Conservation (phyloP, 2,888 invertebrate genomes). For the Serrognathus titanus region DNA sequence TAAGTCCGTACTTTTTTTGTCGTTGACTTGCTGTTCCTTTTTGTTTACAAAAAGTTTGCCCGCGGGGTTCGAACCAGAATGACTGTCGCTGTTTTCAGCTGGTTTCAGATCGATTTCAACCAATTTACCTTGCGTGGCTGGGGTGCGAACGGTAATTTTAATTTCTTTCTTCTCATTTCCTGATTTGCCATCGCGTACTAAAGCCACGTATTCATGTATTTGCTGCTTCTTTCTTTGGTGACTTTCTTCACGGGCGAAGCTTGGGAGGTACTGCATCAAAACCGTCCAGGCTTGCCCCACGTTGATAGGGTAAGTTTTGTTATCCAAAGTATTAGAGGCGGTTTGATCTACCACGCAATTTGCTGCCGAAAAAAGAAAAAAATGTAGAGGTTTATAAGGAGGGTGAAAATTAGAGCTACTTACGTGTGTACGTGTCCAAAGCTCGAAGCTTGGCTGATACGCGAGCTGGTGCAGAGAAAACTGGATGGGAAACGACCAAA, state of each 20-base stretch:
- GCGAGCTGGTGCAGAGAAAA: conserved; percentile 44
- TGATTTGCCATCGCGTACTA: conserved; percentile 44
- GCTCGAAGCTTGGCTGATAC: conserved; percentile 30
- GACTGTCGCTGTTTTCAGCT: conserved; percentile 7
- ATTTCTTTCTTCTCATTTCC: conserved; percentile 48
- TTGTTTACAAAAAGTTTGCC: conserved; percentile 38
- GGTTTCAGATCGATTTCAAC: conserved; percentile 45
- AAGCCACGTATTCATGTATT: conserved; percentile 41
- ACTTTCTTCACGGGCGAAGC: conserved; percentile 35
- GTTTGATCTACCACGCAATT: conserved; percentile 61
- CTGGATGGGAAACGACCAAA: conserved; percentile 52
- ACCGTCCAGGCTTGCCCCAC: conserved; percentile 60
- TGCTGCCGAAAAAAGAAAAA: conserved; percentile 44
- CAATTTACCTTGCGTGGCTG: conserved; percentile 38
- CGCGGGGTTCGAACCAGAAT: conserved; percentile 21
- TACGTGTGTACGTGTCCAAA: conserved; percentile 49
- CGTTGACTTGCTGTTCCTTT: conserved; percentile 35
- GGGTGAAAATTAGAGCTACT: neutral
- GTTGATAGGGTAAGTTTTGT: conserved; percentile 53
- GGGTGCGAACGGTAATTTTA: conserved; percentile 44
- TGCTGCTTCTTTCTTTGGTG: conserved; percentile 22
- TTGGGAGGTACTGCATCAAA: conserved; percentile 52
- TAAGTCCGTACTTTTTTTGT: conserved; percentile 37
- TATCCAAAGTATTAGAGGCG: conserved; percentile 63
- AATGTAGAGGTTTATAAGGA: neutral